Conservation (phyloP, 2,797 vertebrate genomes). For the Meriones psammophilus region DNA sequence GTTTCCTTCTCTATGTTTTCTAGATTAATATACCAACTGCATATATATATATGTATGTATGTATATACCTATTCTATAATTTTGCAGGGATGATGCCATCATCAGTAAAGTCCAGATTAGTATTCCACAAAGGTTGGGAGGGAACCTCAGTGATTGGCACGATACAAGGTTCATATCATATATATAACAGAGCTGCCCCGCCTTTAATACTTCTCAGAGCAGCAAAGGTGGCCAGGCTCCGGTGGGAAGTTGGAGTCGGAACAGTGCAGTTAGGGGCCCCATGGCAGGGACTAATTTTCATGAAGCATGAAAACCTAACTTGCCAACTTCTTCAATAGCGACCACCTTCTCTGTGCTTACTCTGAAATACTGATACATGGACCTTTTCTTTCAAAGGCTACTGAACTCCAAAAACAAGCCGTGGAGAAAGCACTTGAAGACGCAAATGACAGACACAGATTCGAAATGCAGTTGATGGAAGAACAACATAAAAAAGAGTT, state of each 20-base stretch:
- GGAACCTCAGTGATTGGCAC: neutral
- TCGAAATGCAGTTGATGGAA: conserved; percentile 80
- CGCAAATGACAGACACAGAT: conserved; percentile 72
- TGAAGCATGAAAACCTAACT: conserved; percentile 14
- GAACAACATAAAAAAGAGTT: conserved; percentile 76
- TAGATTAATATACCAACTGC: no score
- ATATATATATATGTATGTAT: no score
- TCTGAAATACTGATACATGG: neutral
- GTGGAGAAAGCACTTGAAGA: conserved; percentile 85
- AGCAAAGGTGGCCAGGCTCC: no score
- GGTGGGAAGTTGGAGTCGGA: no score
- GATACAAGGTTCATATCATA: neutral
- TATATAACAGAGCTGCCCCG: no score
- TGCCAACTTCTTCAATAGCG: neutral
- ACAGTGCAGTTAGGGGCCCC: no score
- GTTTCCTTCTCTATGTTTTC: no score
- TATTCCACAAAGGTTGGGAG: neutral
- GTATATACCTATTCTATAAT: no score
- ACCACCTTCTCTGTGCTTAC: neutral
- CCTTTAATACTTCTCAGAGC: no score
- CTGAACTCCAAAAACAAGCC: conserved; percentile 81
- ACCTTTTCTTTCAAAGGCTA: conserved; percentile 84
- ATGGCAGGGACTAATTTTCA: neutral
- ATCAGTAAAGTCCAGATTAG: neutral
- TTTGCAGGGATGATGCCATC: neutral